A percentile compares a stretch with the other conserved stretches of the same genome.
These are phyloP conservation scores for Psettodes erumei DNA, from an alignment of 2,113 vertebrate genomes.

Conservation along the genomic window DNA sequence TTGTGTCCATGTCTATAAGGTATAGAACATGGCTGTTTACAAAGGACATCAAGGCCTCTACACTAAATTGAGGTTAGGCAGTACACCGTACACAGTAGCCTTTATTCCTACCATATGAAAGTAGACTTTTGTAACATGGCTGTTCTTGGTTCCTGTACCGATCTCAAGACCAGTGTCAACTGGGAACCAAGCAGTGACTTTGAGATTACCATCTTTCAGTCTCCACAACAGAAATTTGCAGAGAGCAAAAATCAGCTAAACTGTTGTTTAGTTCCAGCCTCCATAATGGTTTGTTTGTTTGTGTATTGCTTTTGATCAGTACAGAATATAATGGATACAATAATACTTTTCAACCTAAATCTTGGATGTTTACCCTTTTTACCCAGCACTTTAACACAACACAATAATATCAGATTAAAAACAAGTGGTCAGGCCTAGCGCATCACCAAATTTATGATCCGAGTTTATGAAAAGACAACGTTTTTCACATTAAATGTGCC, in stretches of 20 bases:
- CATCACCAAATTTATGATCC: not conserved
- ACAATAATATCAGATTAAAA: not conserved
- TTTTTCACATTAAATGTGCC: not conserved
- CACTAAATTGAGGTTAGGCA: not conserved
- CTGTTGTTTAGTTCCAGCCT: not conserved
- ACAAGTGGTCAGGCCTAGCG: not conserved
- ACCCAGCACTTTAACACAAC: not conserved
- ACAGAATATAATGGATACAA: not conserved
- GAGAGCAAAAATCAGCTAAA: not conserved
- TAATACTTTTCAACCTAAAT: not conserved
- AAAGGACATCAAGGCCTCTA: slow-evolving; percentile 5
- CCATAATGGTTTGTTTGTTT: not conserved
- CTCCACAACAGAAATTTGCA: too few relatives aligned
- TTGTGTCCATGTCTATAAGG: not conserved
- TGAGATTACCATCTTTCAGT: not conserved
- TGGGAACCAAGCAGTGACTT: not conserved
- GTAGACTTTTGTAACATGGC: not conserved
- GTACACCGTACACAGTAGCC: not conserved
- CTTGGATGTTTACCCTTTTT: not conserved
- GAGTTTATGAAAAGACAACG: not conserved
- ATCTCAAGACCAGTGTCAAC: not conserved
- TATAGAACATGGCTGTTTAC: not conserved
- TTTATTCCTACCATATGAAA: not conserved
- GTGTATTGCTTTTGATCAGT: too few relatives aligned
- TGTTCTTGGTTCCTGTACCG: not conserved